Percentiles rank a stretch among this genome's conserved stretches.
phyloP scores from a whole-genome alignment of 2,797 vertebrate genomes.

The Lutjanus campechanus region DNA sequence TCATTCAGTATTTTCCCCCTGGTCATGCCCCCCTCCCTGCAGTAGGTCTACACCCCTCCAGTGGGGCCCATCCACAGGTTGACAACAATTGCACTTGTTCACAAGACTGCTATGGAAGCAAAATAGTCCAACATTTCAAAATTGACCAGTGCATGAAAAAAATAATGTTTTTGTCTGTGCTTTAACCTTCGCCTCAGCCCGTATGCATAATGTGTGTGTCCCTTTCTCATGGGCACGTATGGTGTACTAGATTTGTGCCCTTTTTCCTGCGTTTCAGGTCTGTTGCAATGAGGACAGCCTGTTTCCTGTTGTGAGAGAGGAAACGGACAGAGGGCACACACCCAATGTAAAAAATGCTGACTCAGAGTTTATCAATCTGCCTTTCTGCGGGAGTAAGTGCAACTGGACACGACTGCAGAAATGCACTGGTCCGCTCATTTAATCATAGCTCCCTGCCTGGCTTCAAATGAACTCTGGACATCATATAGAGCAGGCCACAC shows the following conservation, averaged over 20 bases:
- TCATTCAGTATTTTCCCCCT: no score
- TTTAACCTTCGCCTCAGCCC: background rate
- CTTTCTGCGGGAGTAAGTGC: constrained; percentile 76
- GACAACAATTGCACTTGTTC: no score
- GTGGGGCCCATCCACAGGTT: no score
- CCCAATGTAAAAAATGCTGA: constrained; percentile 57
- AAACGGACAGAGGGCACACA: constrained; percentile 54
- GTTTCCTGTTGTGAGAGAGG: constrained; percentile 77
- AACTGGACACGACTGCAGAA: constrained; percentile 76
- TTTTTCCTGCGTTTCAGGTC: constrained; percentile 41
- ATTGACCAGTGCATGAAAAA: no score
- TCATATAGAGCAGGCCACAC: constrained; percentile 17
- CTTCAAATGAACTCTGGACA: constrained; percentile 59
- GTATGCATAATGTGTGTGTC: background rate
- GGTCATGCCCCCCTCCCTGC: no score
- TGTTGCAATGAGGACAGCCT: constrained; percentile 58
- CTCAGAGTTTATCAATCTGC: constrained; percentile 75
- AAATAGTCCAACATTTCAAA: no score
- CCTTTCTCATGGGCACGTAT: background rate
- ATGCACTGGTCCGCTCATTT: constrained; percentile 55
- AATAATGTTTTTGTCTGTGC: no score
- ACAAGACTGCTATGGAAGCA: no score
- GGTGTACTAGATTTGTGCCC: background rate
- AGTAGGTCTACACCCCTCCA: no score
- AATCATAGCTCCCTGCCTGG: constrained; percentile 57